Evolutionary conservation across 1,140 invertebrate species (phyloP).

Genomic region (Brachionus manjavacas): DNA sequence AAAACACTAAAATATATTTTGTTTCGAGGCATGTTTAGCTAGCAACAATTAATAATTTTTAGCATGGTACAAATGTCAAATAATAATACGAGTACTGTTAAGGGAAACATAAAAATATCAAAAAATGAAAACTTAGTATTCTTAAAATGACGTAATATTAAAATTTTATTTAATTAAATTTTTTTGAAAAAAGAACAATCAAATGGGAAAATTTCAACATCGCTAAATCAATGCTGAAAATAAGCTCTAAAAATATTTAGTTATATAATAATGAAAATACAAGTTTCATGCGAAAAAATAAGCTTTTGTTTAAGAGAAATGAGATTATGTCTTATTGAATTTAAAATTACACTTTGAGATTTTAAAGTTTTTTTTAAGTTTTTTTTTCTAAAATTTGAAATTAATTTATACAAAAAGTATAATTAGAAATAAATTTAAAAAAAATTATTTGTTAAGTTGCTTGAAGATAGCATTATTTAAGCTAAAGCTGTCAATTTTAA

Average conservation of each 20-base stretch:
- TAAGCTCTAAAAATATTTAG: not conserved
- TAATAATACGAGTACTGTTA: not conserved
- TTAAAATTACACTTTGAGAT: not conserved
- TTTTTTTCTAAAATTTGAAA: not conserved
- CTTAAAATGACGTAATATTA: not conserved
- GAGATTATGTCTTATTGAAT: not conserved
- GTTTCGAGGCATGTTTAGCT: not conserved
- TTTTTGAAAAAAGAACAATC: not conserved
- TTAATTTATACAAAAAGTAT: too few species aligned
- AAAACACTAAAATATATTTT: not conserved
- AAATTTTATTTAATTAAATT: not conserved
- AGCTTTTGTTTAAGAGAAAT: not conserved
- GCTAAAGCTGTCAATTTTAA: too few species aligned
- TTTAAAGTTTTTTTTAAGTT: not conserved
- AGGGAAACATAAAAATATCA: not conserved
- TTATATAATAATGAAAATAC: not conserved
- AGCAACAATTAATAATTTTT: not conserved
- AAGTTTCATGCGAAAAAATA: not conserved
- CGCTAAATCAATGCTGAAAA: not conserved
- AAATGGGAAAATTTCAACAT: not conserved
- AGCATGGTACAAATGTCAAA: not conserved
- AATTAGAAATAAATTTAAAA: too few species aligned
- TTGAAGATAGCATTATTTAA: too few species aligned
- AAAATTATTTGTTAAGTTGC: too few species aligned
- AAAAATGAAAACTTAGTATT: not conserved